phyloP scores from a whole-genome alignment of 2,797 vertebrate species.

The Coregonus suidteri region DNA sequence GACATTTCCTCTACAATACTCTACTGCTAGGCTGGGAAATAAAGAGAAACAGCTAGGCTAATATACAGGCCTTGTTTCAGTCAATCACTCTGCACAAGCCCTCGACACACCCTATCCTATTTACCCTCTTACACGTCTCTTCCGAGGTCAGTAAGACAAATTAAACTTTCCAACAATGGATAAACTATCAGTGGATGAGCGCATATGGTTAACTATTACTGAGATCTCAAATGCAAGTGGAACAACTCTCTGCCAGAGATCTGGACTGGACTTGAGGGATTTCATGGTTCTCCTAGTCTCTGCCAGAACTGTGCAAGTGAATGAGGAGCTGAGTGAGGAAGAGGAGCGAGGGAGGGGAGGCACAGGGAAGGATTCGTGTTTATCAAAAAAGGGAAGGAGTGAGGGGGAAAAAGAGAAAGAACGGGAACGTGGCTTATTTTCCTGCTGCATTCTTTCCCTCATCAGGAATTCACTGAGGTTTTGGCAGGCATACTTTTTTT shows the following conservation, averaged over 20 bases:
- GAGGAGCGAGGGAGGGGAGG: neutral
- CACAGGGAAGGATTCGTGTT: conserved; percentile 46
- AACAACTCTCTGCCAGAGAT: conserved; percentile 31
- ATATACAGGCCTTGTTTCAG: neutral
- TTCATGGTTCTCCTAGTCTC: conserved; percentile 32
- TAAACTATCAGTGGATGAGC: conserved; percentile 15
- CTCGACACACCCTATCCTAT: neutral
- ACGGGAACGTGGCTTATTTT: conserved; percentile 62
- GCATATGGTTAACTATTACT: conserved; percentile 7
- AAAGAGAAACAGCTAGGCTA: conserved; percentile 10
- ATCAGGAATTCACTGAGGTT: conserved; percentile 79
- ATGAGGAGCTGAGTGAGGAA: conserved; percentile 32
- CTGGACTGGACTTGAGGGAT: conserved; percentile 23
- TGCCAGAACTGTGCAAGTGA: conserved; percentile 51
- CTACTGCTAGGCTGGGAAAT: conserved; percentile 27
- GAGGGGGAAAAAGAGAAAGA: conserved; percentile 29
- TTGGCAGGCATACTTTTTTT: conserved; percentile 56
- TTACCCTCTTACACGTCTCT: neutral
- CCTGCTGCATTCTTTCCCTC: conserved; percentile 77
- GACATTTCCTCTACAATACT: conserved; percentile 43
- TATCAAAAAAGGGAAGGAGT: conserved; percentile 36
- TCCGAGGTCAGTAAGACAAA: conserved; percentile 13
- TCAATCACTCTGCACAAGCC: neutral
- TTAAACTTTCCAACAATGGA: conserved; percentile 17
- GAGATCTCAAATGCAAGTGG: conserved; percentile 17